Conservation (phyloP, 2,888 invertebrate species). For the Unio pictorum region DNA sequence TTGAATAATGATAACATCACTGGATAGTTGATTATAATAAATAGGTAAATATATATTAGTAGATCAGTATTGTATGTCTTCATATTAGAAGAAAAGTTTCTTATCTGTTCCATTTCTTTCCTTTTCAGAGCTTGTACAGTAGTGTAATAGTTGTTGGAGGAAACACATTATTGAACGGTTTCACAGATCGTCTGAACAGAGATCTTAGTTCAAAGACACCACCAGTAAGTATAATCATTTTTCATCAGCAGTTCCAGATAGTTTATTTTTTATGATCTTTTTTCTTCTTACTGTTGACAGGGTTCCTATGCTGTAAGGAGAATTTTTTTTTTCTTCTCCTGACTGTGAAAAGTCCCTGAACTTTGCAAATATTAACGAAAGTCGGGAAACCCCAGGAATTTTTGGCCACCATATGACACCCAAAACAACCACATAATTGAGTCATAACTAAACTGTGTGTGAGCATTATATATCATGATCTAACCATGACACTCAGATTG, state of each 20-base stretch:
- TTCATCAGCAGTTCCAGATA: neutral
- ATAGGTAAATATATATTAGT: neutral
- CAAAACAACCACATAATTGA: too few relatives aligned
- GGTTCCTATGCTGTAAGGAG: too few relatives aligned
- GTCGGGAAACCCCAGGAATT: too few relatives aligned
- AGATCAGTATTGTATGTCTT: neutral
- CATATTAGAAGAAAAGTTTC: slow-evolving; percentile 2
- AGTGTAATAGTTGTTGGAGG: slow-evolving; percentile 97
- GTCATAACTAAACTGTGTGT: too few relatives aligned
- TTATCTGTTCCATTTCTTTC: slow-evolving; percentile 7
- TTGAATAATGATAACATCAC: too few relatives aligned
- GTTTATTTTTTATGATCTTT: neutral
- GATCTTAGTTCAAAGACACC: slow-evolving; percentile 91
- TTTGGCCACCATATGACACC: too few relatives aligned
- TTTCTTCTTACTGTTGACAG: neutral
- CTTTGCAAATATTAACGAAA: too few relatives aligned
- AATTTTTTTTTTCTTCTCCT: too few relatives aligned
- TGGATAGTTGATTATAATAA: too few relatives aligned
- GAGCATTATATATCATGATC: too few relatives aligned
- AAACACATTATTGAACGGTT: slow-evolving; percentile 92
- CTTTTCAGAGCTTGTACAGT: slow-evolving; percentile 84
- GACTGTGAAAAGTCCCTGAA: too few relatives aligned
- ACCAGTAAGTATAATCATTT: slow-evolving; percentile 74
- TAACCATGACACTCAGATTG: too few relatives aligned
- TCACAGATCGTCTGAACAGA: slow-evolving; percentile 91